Conservation (phyloP, 2,888 invertebrate species). For the Malacosoma neustria region DNA sequence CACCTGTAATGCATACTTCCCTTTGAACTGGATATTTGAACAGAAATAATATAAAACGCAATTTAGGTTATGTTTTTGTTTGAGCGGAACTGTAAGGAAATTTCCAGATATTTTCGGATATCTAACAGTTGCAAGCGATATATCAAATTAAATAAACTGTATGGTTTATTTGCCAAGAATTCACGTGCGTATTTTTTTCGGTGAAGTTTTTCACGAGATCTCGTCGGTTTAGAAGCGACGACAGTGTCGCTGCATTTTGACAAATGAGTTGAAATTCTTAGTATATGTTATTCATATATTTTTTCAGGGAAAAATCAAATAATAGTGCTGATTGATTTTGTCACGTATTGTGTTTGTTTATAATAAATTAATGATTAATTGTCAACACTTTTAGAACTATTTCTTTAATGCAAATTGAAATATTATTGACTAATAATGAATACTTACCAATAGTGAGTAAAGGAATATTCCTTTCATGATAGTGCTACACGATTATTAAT, state of each 20-base stretch:
- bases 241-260: conserved; percentile 28
- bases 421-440: too few species aligned
- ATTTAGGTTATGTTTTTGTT: conserved; percentile 4
- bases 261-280: conserved; percentile 25
- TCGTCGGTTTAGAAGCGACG: conserved; percentile 30
- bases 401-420: too few species aligned
- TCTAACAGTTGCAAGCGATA: conserved; percentile 7
- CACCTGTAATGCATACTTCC: conserved; percentile 18
- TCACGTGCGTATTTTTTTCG: conserved; percentile 12
- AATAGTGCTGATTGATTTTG: too few species aligned
- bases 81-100: conserved; percentile 1
- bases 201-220: conserved; percentile 20
- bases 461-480: too few species aligned
- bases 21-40: conserved; percentile 4
- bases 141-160: conserved; percentile 9
- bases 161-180: conserved; percentile 36
- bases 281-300: not conserved
- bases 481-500: too few species aligned
- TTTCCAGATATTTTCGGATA: not conserved
- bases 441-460: too few species aligned
- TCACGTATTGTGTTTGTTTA: too few species aligned
- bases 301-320: too few species aligned
- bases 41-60: not conserved
- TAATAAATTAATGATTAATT: too few species aligned
- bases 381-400: too few species aligned